Evolutionary conservation across 2,797 vertebrate species (phyloP).

Genomic region (Rhinella marina): DNA sequence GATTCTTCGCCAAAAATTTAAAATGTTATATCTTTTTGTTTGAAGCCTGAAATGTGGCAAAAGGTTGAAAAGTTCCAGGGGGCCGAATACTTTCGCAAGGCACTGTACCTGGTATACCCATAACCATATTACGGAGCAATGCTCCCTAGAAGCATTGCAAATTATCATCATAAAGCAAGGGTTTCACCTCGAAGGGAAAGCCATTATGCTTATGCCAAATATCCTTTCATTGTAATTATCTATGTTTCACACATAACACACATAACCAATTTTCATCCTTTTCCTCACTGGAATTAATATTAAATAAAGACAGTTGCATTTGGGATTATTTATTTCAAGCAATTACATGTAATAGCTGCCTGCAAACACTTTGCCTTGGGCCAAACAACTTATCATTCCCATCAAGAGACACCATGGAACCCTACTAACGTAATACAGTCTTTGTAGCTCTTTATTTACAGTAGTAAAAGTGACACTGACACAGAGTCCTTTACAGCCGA

Average conservation of each 20-base stretch:
- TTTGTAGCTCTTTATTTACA: neutral
- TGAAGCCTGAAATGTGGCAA: too few species aligned
- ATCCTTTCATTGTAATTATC: constrained; percentile 5
- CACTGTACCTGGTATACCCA: too few species aligned
- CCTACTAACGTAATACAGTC: neutral
- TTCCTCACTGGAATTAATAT: constrained; percentile 37
- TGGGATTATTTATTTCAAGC: constrained; percentile 48
- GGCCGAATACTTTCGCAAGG: too few species aligned
- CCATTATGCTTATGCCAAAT: neutral
- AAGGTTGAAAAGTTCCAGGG: too few species aligned
- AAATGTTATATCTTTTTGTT: too few species aligned
- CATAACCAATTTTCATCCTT: constrained; percentile 25
- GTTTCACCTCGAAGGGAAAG: neutral
- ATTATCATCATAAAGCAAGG: too few species aligned
- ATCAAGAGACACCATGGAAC: constrained; percentile 12
- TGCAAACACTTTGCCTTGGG: constrained; percentile 48
- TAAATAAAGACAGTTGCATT: constrained; percentile 34
- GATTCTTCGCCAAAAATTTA: too few species aligned
- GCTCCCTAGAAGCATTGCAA: too few species aligned
- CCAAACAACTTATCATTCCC: constrained; percentile 23
- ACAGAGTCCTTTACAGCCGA: neutral
- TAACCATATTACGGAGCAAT: too few species aligned
- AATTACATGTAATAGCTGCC: constrained; percentile 50
- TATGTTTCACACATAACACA: constrained; percentile 9
- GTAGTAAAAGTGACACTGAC: neutral